phyloP scores from a whole-genome alignment of 2,113 vertebrate genomes.

The Rattus norvegicus region GRCr8 NC_086028.1:101907501-101908000 shows the following conservation, averaged over 20 bases:
- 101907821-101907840: conserved; percentile 91
- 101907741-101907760: conserved; percentile 97
- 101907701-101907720: conserved; percentile 96
- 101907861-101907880: conserved; percentile 89
- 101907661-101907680: conserved; percentile 56
- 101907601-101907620: no score
- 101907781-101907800: conserved; percentile 95
- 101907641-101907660: no score
- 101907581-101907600: no score
- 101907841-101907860: conserved; percentile 91
- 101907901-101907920: neutral
- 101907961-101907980: neutral
- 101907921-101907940: fast-evolving
- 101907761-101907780: conserved; percentile 91
- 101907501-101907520: neutral
- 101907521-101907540: neutral
- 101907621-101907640: no score
- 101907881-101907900: conserved; percentile 88
- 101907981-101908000: conserved; percentile 89
- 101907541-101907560: neutral
- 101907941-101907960: neutral
- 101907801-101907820: conserved; percentile 93
- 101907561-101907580: conserved; percentile 88
- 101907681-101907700: conserved; percentile 95
- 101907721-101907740: conserved; percentile 98